phyloP scores from a whole-genome alignment of 2,113 vertebrate genomes.

The Sander lucioperca region DNA sequence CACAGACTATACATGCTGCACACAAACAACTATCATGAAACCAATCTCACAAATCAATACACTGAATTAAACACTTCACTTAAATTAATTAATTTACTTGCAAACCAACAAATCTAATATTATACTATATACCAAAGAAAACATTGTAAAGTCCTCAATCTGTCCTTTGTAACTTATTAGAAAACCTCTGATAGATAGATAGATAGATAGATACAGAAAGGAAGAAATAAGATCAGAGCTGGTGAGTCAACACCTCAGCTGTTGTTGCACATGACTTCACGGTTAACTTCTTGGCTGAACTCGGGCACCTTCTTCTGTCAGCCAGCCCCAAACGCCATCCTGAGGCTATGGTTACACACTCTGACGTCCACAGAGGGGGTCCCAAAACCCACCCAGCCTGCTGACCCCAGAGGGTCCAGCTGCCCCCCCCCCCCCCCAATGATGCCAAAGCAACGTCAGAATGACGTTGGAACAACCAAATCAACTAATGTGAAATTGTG shows the following conservation, averaged over 20 bases:
- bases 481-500: constrained; percentile 35
- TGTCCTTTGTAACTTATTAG: background rate
- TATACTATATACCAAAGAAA: background rate
- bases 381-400: constrained; percentile 61
- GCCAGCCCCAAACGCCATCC: constrained; percentile 64
- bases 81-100: background rate
- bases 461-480: constrained; percentile 57
- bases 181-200: constrained; percentile 19
- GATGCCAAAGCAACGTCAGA: constrained; percentile 61
- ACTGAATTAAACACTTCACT: background rate
- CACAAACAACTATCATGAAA: constrained; percentile 16
- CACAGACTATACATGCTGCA: constrained; percentile 15
- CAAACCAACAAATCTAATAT: background rate
- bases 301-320: constrained; percentile 62
- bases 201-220: constrained; percentile 1
- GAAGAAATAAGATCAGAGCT: constrained; percentile 33
- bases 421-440: constrained; percentile 55
- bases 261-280: constrained; percentile 76
- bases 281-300: constrained; percentile 78
- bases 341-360: constrained; percentile 74
- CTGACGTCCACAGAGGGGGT: constrained; percentile 86
- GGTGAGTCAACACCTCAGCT: constrained; percentile 78
- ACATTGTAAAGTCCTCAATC: background rate
- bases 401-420: constrained; percentile 62
- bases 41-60: constrained; percentile 23